Evolutionary conservation across 2,113 vertebrate genomes (phyloP).

Genomic region (Bufo bufo): DNA sequence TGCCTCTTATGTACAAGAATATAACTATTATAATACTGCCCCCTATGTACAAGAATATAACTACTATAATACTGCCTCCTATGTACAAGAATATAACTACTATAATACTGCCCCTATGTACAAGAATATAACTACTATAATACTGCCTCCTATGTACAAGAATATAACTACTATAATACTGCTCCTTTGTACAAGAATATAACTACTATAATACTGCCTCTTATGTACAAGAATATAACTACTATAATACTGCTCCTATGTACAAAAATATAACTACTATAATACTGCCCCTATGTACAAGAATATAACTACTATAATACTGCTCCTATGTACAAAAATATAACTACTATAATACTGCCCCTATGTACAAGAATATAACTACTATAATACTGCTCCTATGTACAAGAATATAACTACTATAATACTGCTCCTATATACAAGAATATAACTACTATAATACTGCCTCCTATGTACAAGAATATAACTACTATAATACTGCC

Average conservation of each 20-base stretch:
- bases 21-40: constrained; percentile 5
- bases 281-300: constrained; percentile 1
- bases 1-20: not conserved
- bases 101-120: constrained; percentile 6
- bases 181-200: not conserved
- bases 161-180: constrained; percentile 13
- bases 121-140: constrained; percentile 6
- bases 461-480: too few species aligned
- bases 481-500: too few species aligned
- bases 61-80: not conserved
- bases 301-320: constrained; percentile 9
- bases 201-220: constrained; percentile 3
- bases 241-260: constrained; percentile 2
- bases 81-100: constrained; percentile 9
- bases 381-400: not conserved
- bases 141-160: constrained; percentile 1
- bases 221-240: constrained; percentile 10
- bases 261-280: constrained; percentile 1
- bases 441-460: constrained; percentile 17
- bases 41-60: constrained; percentile 10
- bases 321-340: constrained; percentile 1
- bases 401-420: constrained; percentile 10
- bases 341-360: not conserved
- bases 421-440: not conserved
- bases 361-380: constrained; percentile 9